These are phyloP conservation scores for Hyaena hyaena DNA, from an alignment of 2,113 vertebrate genomes.

Conservation along the genomic window DNA sequence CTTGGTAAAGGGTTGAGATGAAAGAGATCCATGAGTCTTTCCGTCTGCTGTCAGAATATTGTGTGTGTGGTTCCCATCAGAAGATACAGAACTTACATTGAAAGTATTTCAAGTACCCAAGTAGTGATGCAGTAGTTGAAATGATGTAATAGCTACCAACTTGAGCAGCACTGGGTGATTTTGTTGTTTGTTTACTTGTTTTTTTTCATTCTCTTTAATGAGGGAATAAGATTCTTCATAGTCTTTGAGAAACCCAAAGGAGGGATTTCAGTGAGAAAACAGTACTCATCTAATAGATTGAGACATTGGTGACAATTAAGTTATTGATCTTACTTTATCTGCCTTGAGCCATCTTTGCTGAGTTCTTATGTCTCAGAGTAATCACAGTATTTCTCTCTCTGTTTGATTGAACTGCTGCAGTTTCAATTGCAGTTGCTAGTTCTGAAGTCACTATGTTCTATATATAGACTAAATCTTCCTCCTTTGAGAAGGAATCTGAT, in stretches of 20 bases:
- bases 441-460: neutral
- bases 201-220: neutral
- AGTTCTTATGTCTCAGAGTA: neutral
- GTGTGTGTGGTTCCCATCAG: neutral
- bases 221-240: neutral
- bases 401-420: neutral
- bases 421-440: conserved; percentile 34
- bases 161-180: neutral
- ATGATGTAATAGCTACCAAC: neutral
- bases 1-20: neutral
- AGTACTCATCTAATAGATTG: neutral
- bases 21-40: neutral
- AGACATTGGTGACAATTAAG: neutral
- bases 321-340: conserved; percentile 61
- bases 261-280: conserved; percentile 12
- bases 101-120: neutral
- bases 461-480: neutral
- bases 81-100: neutral
- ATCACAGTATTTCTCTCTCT: neutral
- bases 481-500: neutral
- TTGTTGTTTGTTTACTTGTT: neutral
- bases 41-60: neutral
- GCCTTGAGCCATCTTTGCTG: conserved; percentile 12
- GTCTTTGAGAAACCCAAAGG: neutral
- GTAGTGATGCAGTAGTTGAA: neutral